Conservation (phyloP, 2,888 invertebrate species). For the Acrobasis suavella region DNA sequence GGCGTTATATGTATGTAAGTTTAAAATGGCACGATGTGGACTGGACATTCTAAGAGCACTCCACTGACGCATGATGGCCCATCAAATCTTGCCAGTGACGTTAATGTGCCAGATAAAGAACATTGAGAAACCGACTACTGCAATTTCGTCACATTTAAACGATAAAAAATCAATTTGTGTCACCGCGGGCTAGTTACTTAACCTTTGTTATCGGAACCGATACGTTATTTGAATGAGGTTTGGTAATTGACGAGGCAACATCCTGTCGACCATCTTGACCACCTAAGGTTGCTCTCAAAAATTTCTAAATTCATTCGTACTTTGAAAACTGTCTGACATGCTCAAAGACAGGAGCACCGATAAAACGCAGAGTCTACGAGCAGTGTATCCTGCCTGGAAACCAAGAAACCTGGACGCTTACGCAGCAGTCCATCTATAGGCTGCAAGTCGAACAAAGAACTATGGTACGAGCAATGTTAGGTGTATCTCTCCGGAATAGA, state of each 20-base stretch:
- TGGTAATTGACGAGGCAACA: background rate
- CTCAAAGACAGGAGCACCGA: too few species aligned
- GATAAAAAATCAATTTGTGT: slow-evolving; percentile 79
- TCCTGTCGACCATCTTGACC: background rate
- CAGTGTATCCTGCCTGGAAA: too few species aligned
- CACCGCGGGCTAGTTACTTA: slow-evolving; percentile 58
- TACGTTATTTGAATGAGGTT: slow-evolving; percentile 26
- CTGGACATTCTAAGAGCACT: background rate
- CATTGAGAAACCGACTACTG: slow-evolving; percentile 60
- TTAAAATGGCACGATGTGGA: background rate
- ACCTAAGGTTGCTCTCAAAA: too few species aligned
- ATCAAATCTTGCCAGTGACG: slow-evolving; percentile 57
- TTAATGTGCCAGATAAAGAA: slow-evolving; percentile 62
- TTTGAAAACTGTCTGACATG: too few species aligned
- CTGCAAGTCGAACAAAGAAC: too few species aligned
- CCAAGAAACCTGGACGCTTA: too few species aligned
- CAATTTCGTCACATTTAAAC: slow-evolving; percentile 62
- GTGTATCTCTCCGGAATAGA: too few species aligned
- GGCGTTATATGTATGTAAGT: too few species aligned
- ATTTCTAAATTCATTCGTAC: too few species aligned
- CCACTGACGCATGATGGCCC: slow-evolving; percentile 27
- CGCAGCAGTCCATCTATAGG: too few species aligned
- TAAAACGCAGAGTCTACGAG: too few species aligned
- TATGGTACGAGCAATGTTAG: too few species aligned
- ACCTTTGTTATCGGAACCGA: slow-evolving; percentile 50